phyloP scores from a whole-genome alignment of 2,888 invertebrate species.

The Alsophila aescularia region DNA sequence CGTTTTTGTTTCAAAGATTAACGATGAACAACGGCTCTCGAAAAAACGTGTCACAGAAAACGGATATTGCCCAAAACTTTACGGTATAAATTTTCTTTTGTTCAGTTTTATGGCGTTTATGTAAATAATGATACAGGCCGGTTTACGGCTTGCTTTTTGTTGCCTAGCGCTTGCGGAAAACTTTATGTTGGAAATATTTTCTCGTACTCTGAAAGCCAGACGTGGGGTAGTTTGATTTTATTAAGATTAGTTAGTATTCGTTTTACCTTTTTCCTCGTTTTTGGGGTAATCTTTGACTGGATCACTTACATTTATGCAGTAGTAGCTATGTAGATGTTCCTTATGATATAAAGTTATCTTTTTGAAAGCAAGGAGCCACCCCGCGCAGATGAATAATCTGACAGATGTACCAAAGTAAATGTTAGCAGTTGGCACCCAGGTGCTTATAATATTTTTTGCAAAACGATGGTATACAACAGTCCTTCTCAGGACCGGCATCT shows the following conservation, averaged over 20 bases:
- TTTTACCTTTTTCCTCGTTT: neutral
- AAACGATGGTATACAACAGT: too few species aligned
- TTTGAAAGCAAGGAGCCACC: too few species aligned
- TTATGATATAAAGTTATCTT: too few species aligned
- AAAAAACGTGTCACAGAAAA: constrained; percentile 79
- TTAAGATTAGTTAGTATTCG: constrained; percentile 14
- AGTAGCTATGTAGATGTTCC: too few species aligned
- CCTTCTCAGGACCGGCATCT: too few species aligned
- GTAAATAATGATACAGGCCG: constrained; percentile 68
- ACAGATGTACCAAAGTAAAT: too few species aligned
- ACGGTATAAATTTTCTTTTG: constrained; percentile 75
- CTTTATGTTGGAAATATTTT: constrained; percentile 21
- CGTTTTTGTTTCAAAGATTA: constrained; percentile 83
- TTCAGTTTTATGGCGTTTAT: constrained; percentile 67
- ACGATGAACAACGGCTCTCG: constrained; percentile 79
- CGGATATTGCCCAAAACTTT: constrained; percentile 77
- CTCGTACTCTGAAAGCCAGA: constrained; percentile 9
- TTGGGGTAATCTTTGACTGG: neutral
- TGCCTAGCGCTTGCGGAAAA: constrained; percentile 17
- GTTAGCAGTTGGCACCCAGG: too few species aligned
- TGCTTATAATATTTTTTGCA: too few species aligned
- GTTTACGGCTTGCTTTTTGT: constrained; percentile 53
- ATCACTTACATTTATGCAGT: constrained; percentile 1
- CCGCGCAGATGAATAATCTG: too few species aligned
- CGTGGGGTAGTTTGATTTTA: constrained; percentile 17